A percentile compares a stretch with the other conserved stretches of the same genome.
Evolutionary conservation across 2,888 invertebrate genomes (phyloP).

Genomic region (Trichacis sp.): DNA sequence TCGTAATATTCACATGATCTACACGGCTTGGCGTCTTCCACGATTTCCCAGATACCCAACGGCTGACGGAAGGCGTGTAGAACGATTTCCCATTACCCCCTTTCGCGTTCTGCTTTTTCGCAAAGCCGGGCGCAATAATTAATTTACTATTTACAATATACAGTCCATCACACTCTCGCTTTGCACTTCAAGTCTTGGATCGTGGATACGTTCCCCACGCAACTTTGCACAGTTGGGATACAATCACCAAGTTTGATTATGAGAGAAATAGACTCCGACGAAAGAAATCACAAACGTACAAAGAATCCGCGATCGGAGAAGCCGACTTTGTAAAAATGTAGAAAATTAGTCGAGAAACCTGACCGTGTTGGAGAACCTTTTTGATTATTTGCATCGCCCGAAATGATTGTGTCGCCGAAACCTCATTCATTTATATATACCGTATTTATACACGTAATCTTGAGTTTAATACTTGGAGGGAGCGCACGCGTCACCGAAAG

Average conservation of each 20-base stretch:
- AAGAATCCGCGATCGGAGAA: too few relatives aligned
- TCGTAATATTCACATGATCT: slow-evolving; percentile 48
- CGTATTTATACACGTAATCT: slow-evolving; percentile 32
- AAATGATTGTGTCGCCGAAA: slow-evolving; percentile 18
- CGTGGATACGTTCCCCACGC: too few relatives aligned
- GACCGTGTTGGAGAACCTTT: slow-evolving; percentile 13
- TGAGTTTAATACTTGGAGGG: slow-evolving; percentile 34
- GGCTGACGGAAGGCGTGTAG: slow-evolving; percentile 44
- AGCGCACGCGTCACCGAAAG: slow-evolving; percentile 45
- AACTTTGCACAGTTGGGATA: slow-evolving; percentile 38
- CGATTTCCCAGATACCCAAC: not conserved
- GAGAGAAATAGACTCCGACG: too few relatives aligned
- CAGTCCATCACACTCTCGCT: slow-evolving; percentile 42
- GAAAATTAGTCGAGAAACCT: too few relatives aligned
- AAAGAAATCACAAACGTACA: too few relatives aligned
- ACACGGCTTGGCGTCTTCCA: slow-evolving; percentile 30
- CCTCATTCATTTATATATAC: too few relatives aligned
- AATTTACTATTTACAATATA: slow-evolving; percentile 49
- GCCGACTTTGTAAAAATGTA: too few relatives aligned
- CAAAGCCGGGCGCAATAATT: slow-evolving; percentile 33
- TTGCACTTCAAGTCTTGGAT: slow-evolving; percentile 38
- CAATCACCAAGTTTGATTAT: too few relatives aligned
- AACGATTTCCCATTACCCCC: slow-evolving; percentile 43
- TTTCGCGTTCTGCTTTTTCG: slow-evolving; percentile 19
- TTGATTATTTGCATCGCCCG: slow-evolving; percentile 26